Percentiles rank a stretch among this genome's conserved stretches.
Evolutionary conservation across 2,113 vertebrate species (phyloP).

Genomic region (Prolemur simus): DNA sequence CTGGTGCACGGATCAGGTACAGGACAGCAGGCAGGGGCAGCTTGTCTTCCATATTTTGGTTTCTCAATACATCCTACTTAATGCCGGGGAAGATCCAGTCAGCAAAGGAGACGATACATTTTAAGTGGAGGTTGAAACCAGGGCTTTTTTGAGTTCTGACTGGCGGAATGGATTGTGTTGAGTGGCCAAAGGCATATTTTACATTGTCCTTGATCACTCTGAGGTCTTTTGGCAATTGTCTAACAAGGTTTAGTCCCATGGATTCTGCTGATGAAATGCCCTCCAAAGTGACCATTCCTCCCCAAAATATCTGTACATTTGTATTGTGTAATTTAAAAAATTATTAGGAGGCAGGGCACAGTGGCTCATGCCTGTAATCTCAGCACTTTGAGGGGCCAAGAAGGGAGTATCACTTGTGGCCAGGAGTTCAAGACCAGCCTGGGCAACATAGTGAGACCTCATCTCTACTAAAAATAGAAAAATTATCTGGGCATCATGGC

Average conservation of each 20-base stretch:
- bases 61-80: background rate
- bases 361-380: too few relatives aligned
- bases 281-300: background rate
- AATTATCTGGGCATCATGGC: too few relatives aligned
- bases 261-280: background rate
- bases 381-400: too few relatives aligned
- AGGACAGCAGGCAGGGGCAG: background rate
- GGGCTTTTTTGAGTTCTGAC: background rate
- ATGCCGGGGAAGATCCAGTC: background rate
- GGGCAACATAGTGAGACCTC: too few relatives aligned
- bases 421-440: too few relatives aligned
- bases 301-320: too few relatives aligned
- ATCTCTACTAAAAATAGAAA: too few relatives aligned
- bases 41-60: background rate
- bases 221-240: background rate
- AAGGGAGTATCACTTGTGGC: too few relatives aligned
- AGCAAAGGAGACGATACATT: background rate
- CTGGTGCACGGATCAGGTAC: conserved; percentile 99
- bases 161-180: background rate
- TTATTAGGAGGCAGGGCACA: too few relatives aligned
- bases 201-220: too few relatives aligned
- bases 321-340: background rate
- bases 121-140: background rate
- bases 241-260: background rate
- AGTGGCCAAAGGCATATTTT: background rate